phyloP scores from a whole-genome alignment of 2,888 invertebrate genomes.

The Venusia cambrica region DNA sequence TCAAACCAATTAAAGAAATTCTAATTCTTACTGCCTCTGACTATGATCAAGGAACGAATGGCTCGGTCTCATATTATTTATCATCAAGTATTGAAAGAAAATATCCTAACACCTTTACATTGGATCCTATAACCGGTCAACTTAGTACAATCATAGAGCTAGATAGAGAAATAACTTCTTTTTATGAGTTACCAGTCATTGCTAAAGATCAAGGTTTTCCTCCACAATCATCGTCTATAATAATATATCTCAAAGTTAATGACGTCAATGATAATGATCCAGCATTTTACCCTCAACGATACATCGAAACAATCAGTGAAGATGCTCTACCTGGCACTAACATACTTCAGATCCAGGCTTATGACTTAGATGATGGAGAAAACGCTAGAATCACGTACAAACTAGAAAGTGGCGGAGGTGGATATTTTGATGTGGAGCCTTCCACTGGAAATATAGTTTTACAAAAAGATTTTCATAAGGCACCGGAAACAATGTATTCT shows the following conservation, averaged over 20 bases:
- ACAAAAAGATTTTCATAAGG: slow-evolving; percentile 83
- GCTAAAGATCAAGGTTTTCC: slow-evolving; percentile 96
- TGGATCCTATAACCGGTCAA: slow-evolving; percentile 93
- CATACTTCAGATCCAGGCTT: slow-evolving; percentile 88
- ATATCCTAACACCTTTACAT: slow-evolving; percentile 91
- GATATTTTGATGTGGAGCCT: slow-evolving; percentile 89
- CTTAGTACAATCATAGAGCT: slow-evolving; percentile 88
- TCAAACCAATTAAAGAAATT: slow-evolving; percentile 89
- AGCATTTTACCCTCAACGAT: slow-evolving; percentile 93
- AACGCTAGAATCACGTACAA: slow-evolving; percentile 91
- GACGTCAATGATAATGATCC: slow-evolving; percentile 97
- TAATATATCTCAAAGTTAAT: slow-evolving; percentile 88
- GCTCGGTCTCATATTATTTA: slow-evolving; percentile 91
- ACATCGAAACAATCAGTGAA: slow-evolving; percentile 89
- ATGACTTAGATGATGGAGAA: slow-evolving; percentile 93
- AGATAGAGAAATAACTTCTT: slow-evolving; percentile 89
- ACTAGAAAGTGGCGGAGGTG: slow-evolving; percentile 89
- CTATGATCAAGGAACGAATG: slow-evolving; percentile 96
- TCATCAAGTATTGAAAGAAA: slow-evolving; percentile 88
- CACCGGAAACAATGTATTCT: slow-evolving; percentile 85
- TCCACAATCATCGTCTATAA: slow-evolving; percentile 94
- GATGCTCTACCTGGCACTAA: slow-evolving; percentile 83
- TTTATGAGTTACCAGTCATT: slow-evolving; percentile 91
- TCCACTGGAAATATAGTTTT: slow-evolving; percentile 88
- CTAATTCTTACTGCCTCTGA: slow-evolving; percentile 93